Conservation (phyloP, 2,888 invertebrate species). For the Torymus texanus region DNA sequence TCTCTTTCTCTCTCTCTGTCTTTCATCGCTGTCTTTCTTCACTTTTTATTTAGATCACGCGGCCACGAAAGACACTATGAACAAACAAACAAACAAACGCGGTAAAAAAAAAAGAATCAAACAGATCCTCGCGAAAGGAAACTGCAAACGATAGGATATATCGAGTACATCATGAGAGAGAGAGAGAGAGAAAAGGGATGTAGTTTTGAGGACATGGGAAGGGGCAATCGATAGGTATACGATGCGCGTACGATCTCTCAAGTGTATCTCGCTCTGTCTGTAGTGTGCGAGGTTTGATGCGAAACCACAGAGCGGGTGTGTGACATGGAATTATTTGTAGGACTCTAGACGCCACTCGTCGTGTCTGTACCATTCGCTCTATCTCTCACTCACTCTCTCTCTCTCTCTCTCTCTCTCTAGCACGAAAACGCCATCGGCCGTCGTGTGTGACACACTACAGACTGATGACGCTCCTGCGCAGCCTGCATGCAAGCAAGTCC, state of each 20-base stretch:
- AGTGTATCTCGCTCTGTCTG: too few species aligned
- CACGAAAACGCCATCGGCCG: conserved; percentile 13
- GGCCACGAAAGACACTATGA: too few species aligned
- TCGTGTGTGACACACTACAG: too few species aligned
- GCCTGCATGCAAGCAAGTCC: too few species aligned
- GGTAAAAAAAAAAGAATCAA: too few species aligned
- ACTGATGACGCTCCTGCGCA: too few species aligned
- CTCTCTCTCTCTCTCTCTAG: neutral
- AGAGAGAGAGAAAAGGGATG: neutral
- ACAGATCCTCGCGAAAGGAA: neutral
- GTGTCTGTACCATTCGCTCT: conserved; percentile 28
- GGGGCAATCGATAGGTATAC: neutral
- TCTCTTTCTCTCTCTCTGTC: conserved; percentile 14
- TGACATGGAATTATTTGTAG: conserved; percentile 66
- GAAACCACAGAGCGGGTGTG: conserved; percentile 50
- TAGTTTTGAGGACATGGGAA: neutral
- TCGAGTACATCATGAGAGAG: neutral
- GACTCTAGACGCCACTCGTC: conserved; percentile 57
- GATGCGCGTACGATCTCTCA: too few species aligned
- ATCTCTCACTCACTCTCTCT: neutral
- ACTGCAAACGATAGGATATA: neutral
- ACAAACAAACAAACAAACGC: too few species aligned
- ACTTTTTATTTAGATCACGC: neutral
- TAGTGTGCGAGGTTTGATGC: conserved; percentile 16
- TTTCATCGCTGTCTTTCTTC: neutral